These are phyloP conservation scores for Hylomyscus alleni DNA, from an alignment of 2,797 vertebrate species.

Conservation along the genomic window DNA sequence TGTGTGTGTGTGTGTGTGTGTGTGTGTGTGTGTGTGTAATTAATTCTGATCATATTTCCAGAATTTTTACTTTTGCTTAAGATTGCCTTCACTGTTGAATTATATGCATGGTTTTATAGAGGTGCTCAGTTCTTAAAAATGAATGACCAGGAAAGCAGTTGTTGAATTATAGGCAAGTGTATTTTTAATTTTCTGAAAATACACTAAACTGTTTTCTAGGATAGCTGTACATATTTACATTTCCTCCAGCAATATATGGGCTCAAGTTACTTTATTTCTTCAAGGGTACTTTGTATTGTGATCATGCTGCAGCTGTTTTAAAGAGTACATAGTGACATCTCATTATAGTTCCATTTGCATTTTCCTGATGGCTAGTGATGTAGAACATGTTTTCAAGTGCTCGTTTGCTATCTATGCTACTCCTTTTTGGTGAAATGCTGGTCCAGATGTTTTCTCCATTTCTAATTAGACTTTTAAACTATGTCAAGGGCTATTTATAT, in stretches of 20 bases:
- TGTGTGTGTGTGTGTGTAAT: not conserved
- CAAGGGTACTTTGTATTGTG: conserved; percentile 3
- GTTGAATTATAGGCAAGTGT: not conserved
- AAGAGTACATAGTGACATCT: not conserved
- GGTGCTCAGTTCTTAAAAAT: conserved; percentile 33
- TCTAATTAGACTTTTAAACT: conserved; percentile 12
- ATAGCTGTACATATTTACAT: not conserved
- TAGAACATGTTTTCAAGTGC: conserved; percentile 57
- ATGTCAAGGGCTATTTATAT: conserved; percentile 28
- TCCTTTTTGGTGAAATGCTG: conserved; percentile 36
- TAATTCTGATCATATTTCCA: not conserved
- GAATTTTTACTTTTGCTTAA: not conserved
- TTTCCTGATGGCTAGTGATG: conserved; percentile 54
- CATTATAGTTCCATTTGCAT: conserved; percentile 14
- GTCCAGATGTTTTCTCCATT: conserved; percentile 29
- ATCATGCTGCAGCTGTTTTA: conserved; percentile 13
- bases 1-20: not conserved
- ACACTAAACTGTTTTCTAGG: not conserved
- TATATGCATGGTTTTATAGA: conserved; percentile 1
- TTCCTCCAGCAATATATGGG: not conserved
- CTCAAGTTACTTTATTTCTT: not conserved
- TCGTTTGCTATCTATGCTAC: not conserved
- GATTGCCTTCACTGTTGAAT: not conserved
- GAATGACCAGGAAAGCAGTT: not conserved
- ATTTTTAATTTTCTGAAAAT: not conserved